phyloP scores from a whole-genome alignment of 2,888 invertebrate species.

The Tuta absoluta region DNA sequence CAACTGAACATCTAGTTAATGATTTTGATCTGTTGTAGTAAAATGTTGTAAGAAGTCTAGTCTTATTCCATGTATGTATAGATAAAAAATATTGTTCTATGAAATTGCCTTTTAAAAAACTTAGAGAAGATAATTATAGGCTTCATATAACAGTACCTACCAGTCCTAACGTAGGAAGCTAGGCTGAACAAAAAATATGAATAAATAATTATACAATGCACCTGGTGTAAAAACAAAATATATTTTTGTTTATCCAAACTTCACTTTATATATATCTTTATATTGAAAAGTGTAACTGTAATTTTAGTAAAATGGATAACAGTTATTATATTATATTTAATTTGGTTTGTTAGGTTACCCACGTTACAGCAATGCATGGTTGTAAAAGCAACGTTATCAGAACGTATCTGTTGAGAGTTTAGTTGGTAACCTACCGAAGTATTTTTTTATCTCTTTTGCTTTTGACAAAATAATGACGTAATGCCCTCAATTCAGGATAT shows the following conservation, averaged over 20 bases:
- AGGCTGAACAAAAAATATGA: conserved; percentile 17
- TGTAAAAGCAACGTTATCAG: no score
- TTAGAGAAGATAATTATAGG: conserved; percentile 23
- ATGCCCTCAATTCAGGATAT: no score
- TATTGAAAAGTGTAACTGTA: neutral
- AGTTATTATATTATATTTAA: neutral
- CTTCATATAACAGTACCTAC: conserved; percentile 25
- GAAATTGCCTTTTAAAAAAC: conserved; percentile 37
- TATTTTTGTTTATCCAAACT: neutral
- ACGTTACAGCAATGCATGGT: no score
- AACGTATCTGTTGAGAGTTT: no score
- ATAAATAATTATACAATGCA: conserved; percentile 1
- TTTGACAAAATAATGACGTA: no score
- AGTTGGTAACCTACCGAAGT: no score
- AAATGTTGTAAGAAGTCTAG: conserved; percentile 29
- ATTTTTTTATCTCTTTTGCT: no score
- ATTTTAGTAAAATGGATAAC: no score
- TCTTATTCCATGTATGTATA: conserved; percentile 28
- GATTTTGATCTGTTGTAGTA: neutral
- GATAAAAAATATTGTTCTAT: conserved; percentile 32
- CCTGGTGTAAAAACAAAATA: neutral
- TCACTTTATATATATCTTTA: neutral
- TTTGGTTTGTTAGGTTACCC: no score
- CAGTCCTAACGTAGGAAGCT: conserved; percentile 23
- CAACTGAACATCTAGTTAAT: neutral